phyloP scores from a whole-genome alignment of 2,113 vertebrate genomes.

The Atrichornis clamosus region DNA sequence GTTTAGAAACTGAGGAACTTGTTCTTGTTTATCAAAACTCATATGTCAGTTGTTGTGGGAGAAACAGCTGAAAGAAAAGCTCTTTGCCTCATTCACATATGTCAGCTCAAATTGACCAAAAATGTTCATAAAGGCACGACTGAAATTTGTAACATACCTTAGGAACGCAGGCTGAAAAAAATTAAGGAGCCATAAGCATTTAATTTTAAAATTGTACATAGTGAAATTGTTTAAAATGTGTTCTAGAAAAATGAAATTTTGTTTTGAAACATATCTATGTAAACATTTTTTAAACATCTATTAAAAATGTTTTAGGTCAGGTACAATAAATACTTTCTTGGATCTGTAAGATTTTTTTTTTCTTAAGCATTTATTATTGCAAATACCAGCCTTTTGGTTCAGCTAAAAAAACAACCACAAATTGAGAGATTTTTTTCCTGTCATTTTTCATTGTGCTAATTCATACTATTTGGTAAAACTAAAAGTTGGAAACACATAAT shows the following conservation, averaged over 20 bases:
- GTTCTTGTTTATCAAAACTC: not conserved
- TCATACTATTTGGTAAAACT: not conserved
- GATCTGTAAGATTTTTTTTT: not conserved
- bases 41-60: not conserved
- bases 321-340: not conserved
- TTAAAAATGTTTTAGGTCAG: not conserved
- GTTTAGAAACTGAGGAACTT: not conserved
- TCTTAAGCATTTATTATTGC: not conserved
- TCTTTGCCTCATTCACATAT: not conserved
- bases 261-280: not conserved
- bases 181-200: not conserved
- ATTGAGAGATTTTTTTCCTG: not conserved
- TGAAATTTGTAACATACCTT: not conserved
- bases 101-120: not conserved
- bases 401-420: not conserved
- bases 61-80: not conserved
- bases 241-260: not conserved
- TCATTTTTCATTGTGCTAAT: not conserved
- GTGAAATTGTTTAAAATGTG: not conserved
- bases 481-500: not conserved
- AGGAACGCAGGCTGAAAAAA: not conserved
- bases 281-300: not conserved
- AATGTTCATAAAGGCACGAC: not conserved
- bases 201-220: not conserved
- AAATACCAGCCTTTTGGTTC: not conserved